Conservation (phyloP, 2,888 invertebrate species). For the Invenusta paracnida region DNA sequence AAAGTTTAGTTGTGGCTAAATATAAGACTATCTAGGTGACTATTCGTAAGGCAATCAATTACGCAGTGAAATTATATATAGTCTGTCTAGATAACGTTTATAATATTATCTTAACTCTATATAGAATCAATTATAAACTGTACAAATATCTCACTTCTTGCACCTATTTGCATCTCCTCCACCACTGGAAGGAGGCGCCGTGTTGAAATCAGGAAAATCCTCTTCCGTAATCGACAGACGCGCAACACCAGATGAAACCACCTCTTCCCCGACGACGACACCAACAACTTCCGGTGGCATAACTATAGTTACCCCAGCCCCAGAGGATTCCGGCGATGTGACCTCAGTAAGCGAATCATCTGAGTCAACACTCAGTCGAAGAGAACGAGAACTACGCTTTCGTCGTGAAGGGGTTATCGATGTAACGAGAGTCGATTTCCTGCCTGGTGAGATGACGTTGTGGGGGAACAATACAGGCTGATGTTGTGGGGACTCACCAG, state of each 20-base stretch:
- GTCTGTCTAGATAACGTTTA: too few species aligned
- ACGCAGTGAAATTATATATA: too few species aligned
- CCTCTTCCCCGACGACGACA: neutral
- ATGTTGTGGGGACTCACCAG: neutral
- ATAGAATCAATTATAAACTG: too few species aligned
- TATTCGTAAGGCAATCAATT: too few species aligned
- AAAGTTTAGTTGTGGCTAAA: too few species aligned
- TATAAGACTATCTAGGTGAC: too few species aligned
- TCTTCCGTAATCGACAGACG: neutral
- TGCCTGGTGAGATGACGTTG: neutral
- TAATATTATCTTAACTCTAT: too few species aligned
- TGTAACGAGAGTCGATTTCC: neutral
- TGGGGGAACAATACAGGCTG: too few species aligned
- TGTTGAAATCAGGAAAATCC: neutral
- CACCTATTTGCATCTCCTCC: too few species aligned
- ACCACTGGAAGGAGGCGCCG: neutral
- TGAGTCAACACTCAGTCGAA: neutral
- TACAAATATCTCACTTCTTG: too few species aligned
- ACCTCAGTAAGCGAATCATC: neutral
- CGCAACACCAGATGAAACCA: neutral
- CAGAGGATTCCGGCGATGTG: neutral
- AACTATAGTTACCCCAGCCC: neutral
- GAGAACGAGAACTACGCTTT: neutral
- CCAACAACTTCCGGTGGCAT: neutral
- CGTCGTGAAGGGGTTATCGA: neutral